Evolutionary conservation across 2,113 vertebrate species (phyloP).

Genomic region (Agapornis roseicollis): DNA sequence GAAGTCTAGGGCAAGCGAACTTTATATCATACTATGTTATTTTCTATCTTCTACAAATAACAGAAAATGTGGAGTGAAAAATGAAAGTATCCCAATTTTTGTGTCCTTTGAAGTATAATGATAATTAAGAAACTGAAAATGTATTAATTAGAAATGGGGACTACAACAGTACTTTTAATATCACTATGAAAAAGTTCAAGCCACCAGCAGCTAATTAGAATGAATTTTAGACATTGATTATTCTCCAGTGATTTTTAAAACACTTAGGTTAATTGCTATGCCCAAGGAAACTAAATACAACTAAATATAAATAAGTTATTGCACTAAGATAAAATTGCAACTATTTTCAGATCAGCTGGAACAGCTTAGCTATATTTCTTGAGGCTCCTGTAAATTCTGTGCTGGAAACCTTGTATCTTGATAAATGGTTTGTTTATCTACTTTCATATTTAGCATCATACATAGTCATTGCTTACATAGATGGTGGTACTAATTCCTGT

Average conservation of each 20-base stretch:
- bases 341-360: neutral
- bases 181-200: neutral
- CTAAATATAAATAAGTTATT: neutral
- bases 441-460: conserved; percentile 14
- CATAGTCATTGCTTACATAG: neutral
- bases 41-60: neutral
- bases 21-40: neutral
- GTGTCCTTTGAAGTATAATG: neutral
- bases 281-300: neutral
- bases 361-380: neutral
- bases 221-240: neutral
- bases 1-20: neutral
- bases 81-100: neutral
- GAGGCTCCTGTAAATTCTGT: neutral
- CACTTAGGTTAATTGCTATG: neutral
- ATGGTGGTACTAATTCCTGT: neutral
- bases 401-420: neutral
- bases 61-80: neutral
- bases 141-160: accelerated
- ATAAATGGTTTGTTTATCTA: conserved; percentile 25
- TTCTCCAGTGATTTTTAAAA: neutral
- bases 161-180: neutral
- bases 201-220: neutral
- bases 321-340: neutral
- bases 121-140: neutral